Evolutionary conservation across 2,888 invertebrate species (phyloP).

Genomic region (Eristalis tenax): DNA sequence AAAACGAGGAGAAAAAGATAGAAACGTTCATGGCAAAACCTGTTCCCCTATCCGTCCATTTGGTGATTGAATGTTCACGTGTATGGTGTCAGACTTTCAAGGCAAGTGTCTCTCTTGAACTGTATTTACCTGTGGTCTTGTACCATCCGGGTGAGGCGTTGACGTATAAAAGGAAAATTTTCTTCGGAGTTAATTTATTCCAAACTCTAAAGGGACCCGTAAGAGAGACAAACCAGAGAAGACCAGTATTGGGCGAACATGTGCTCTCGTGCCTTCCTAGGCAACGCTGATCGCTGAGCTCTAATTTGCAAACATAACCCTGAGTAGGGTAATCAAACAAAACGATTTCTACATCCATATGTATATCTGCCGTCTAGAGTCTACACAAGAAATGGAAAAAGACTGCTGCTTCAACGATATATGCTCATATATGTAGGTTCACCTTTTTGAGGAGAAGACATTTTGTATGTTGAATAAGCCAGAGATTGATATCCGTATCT

Average conservation of each 20-base stretch:
- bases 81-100: conserved; percentile 47
- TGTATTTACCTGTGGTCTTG: conserved; percentile 54
- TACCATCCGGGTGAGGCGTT: conserved; percentile 42
- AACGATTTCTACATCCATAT: conserved; percentile 1
- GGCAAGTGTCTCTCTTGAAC: conserved; percentile 50
- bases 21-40: conserved; percentile 39
- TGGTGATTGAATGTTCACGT: conserved; percentile 61
- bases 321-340: conserved; percentile 13
- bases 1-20: conserved; percentile 5
- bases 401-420: background rate
- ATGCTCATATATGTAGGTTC: background rate
- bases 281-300: background rate
- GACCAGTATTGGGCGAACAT: background rate
- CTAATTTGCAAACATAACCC: conserved; percentile 15
- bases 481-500: conserved; percentile 1
- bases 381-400: background rate
- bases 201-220: background rate
- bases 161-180: conserved; percentile 13
- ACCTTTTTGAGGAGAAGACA: background rate
- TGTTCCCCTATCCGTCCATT: conserved; percentile 42
- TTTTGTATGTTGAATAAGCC: background rate
- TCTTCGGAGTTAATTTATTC: conserved; percentile 56
- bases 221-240: background rate
- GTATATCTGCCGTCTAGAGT: background rate
- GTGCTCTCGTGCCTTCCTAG: background rate